These are phyloP conservation scores for Eupithecia exiguata DNA, from an alignment of 2,888 invertebrate genomes.

Conservation along the genomic window DNA sequence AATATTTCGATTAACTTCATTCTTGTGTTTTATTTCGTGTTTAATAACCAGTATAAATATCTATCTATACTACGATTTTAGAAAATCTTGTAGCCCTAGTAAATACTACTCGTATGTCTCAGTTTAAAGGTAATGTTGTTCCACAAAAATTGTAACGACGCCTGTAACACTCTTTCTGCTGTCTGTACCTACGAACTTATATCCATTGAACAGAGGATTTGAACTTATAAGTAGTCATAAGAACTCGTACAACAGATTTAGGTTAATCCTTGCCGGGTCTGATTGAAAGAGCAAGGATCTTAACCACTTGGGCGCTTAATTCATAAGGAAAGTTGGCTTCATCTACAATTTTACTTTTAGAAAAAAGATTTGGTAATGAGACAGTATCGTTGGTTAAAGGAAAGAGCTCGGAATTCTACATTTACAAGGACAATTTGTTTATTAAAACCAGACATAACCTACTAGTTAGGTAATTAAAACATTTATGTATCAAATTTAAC, in stretches of 20 bases:
- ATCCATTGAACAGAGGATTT: constrained; percentile 13
- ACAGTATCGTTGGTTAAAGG: too few relatives aligned
- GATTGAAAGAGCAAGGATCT: constrained; percentile 13
- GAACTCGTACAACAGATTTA: constrained; percentile 18
- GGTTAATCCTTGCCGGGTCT: constrained; percentile 19
- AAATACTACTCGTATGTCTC: too few relatives aligned
- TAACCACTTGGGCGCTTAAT: background rate
- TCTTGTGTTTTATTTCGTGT: too few relatives aligned
- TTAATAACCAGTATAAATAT: too few relatives aligned
- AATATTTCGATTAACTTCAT: too few relatives aligned
- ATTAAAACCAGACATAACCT: too few relatives aligned
- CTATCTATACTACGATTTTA: too few relatives aligned
- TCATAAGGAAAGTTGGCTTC: background rate
- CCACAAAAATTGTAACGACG: background rate
- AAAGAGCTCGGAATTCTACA: background rate
- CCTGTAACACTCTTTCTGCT: background rate
- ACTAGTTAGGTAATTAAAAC: too few relatives aligned
- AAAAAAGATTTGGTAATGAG: background rate
- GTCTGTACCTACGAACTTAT: constrained; percentile 3
- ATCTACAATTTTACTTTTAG: background rate
- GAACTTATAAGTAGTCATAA: constrained; percentile 26
- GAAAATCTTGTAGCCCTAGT: too few relatives aligned
- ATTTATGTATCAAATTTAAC: too few relatives aligned
- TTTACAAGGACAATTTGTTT: background rate
- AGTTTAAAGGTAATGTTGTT: background rate